phyloP scores from a whole-genome alignment of 2,113 vertebrate species.

The Ahaetulla prasina region DNA sequence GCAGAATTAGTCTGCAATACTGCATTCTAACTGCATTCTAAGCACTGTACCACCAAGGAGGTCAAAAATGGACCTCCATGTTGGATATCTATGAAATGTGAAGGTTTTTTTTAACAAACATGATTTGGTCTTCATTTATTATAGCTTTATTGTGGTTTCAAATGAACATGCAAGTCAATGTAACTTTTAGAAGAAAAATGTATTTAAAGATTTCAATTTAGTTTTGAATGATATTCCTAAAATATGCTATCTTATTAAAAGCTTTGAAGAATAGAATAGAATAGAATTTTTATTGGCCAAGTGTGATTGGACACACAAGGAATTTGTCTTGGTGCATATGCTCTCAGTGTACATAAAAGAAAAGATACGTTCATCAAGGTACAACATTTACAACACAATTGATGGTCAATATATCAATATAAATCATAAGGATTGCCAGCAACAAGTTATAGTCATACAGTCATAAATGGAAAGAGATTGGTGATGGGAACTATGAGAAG shows the following conservation, averaged over 20 bases:
- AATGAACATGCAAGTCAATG: not conserved
- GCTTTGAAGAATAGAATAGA: no score
- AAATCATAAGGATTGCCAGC: no score
- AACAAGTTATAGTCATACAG: no score
- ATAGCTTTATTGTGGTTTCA: not conserved
- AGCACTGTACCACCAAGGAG: not conserved
- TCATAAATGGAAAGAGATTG: no score
- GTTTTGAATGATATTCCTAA: not conserved
- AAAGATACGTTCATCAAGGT: no score
- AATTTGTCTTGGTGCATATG: no score
- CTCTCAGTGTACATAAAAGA: no score
- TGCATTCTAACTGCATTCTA: not conserved
- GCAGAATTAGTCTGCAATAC: not conserved
- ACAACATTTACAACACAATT: no score
- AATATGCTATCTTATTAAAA: not conserved
- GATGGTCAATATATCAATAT: no score
- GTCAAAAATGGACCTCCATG: not conserved
- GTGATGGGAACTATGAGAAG: no score
- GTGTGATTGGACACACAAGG: no score
- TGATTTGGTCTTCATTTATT: not conserved
- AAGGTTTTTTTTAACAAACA: not conserved
- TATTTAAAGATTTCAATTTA: not conserved
- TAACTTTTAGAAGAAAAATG: not conserved
- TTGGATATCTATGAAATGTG: not conserved
- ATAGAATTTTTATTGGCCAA: no score